Evolutionary conservation across 2,888 invertebrate genomes (phyloP), one percentile per base, ranked within the genome.

Genomic region (Stratiomys singularior): DNA sequence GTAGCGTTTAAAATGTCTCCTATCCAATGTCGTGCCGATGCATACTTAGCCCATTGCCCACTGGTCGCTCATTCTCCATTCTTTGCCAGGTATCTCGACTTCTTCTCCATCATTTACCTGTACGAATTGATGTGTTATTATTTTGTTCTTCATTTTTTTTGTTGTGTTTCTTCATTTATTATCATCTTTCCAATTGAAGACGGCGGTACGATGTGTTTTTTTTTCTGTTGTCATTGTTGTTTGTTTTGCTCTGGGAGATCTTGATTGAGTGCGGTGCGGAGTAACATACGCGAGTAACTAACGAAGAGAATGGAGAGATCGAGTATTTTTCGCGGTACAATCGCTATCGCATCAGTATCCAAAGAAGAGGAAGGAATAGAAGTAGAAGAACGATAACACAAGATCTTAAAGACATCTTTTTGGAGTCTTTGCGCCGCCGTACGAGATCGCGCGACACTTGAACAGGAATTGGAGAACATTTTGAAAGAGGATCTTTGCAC

Each of bases 81-180:
- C 4, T 60, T 23, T 13, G 18, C 37, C 58, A 21, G 58, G 58
- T 60, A 60, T 60, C 58, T 60, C 23, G 58, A 60, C 25, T 25
- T 60, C 58, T 64, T 52, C 52, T 52, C 18, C 64, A 64, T 28
- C 30, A 18, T 64, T 64, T 64, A 64, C 30, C 64, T 64, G 64
- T 64, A 64, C 30, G 28, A 64, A 64, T 64, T 64, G 64, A 30
- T 64, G 64, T 64, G 64, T 28, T 27, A 64, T 30, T 28, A 28
- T 64, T 64, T 64, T 64, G 64, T 64, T 64, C 11, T 15, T 30
- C 30, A 5, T 27, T 64, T 28, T 64, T 64, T 30, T 25, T n/a
- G 4, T 64, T 30, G 27, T 64, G 37, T 52, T 52, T 52, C 52
- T 52, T 52, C 15, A n/a, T 9, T 52, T 52, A 5, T 37, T 37